A percentile compares a stretch with the other conserved stretches of the same genome.
Conservation (phyloP, 2,797 vertebrate species). For the Neomorphus geoffroyi region DNA sequence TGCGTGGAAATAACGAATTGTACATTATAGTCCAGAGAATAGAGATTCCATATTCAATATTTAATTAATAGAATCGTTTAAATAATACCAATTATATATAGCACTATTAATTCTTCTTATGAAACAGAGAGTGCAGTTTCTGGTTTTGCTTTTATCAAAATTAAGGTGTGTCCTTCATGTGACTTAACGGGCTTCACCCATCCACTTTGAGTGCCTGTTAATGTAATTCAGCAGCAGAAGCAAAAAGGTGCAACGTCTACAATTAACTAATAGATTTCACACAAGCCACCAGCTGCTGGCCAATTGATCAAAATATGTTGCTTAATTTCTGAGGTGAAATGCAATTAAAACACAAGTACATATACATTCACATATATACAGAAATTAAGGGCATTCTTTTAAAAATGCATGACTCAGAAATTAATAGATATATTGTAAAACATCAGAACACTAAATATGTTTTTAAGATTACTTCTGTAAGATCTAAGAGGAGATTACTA, state of each 20-base stretch:
- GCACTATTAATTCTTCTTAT: not conserved
- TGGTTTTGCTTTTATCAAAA: not conserved
- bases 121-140: not conserved
- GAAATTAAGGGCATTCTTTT: not conserved
- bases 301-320: not conserved
- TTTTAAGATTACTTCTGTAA: not conserved
- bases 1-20: not conserved
- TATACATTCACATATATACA: not conserved
- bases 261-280: not conserved
- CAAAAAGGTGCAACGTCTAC: not conserved
- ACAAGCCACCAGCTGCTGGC: not conserved
- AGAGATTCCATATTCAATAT: not conserved
- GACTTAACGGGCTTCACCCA: not conserved
- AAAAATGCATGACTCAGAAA: not conserved
- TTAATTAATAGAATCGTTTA: not conserved
- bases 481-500: not conserved
- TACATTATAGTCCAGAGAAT: not conserved
- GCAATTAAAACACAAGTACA: not conserved
- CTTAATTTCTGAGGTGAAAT: not conserved
- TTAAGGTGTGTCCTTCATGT: not conserved
- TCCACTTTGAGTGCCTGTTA: not conserved
- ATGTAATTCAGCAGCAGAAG: not conserved
- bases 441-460: not conserved
- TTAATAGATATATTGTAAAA: not conserved
- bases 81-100: not conserved